Percentiles rank a stretch among this genome's conserved stretches.
Conservation (phyloP, 1,140 invertebrate genomes). For the Callitettix versicolor region DNA sequence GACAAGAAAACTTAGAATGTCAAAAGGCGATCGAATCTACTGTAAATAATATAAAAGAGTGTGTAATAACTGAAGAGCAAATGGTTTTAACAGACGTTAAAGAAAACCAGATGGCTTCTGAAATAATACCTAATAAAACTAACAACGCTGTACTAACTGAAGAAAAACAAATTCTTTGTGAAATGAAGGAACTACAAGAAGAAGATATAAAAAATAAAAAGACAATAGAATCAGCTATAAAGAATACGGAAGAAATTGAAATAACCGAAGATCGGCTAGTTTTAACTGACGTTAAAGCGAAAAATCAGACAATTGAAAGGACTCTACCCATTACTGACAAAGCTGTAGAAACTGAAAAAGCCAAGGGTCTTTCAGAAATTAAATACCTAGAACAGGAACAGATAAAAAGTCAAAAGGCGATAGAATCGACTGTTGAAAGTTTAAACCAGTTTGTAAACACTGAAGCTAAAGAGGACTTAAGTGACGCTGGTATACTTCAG, state of each 20-base stretch:
- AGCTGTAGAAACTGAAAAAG: background rate
- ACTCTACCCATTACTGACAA: no score
- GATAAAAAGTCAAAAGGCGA: background rate
- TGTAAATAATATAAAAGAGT: no score
- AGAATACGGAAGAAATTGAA: background rate
- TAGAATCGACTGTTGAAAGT: background rate
- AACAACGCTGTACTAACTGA: background rate
- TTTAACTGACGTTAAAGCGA: no score
- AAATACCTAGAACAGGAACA: background rate
- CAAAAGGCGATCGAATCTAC: no score
- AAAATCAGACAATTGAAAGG: no score
- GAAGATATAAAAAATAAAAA: no score
- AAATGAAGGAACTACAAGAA: background rate
- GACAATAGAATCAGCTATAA: no score
- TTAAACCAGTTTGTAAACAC: no score
- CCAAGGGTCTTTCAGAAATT: background rate
- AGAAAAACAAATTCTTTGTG: background rate
- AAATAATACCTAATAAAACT: background rate
- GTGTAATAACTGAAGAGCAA: background rate
- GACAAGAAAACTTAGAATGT: no score
- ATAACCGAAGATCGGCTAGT: background rate
- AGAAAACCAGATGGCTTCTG: background rate
- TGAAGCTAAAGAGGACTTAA: background rate
- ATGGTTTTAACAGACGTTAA: slow-evolving; percentile 1
- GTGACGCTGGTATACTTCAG: background rate